A percentile compares a stretch with the other conserved stretches of the same genome.
These are phyloP conservation scores for Nycticryphes semicollaris DNA, from an alignment of 2,113 vertebrate species.

Conservation along the genomic window DNA sequence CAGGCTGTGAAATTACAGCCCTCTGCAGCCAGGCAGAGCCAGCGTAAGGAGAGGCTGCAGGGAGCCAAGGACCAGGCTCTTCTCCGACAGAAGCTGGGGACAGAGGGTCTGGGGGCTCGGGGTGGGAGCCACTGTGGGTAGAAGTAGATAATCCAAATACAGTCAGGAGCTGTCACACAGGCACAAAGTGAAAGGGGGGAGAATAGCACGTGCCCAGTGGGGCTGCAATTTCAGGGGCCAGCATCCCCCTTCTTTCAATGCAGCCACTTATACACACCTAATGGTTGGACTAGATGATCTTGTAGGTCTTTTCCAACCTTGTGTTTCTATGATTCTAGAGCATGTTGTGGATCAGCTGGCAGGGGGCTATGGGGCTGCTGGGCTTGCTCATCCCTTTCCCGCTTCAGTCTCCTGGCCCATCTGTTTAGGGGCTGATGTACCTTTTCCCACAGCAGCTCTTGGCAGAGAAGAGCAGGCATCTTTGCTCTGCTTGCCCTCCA, in stretches of 20 bases:
- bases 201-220: not conserved
- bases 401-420: not conserved
- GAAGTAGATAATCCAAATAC: not conserved
- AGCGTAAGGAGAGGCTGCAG: not conserved
- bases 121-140: not conserved
- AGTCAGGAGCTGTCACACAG: not conserved
- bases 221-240: not conserved
- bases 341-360: not conserved
- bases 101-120: not conserved
- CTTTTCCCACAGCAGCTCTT: not conserved
- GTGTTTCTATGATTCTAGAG: no score
- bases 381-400: not conserved
- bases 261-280: not conserved
- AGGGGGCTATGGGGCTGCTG: not conserved
- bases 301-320: no score
- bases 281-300: no score
- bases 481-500: not conserved
- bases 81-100: not conserved
- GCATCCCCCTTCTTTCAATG: not conserved
- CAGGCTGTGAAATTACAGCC: constrained; percentile 59
- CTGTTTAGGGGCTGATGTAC: not conserved
- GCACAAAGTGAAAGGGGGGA: not conserved
- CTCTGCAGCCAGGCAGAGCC: constrained; percentile 62
- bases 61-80: not conserved
- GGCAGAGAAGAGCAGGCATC: not conserved